A percentile compares a stretch with the other conserved stretches of the same genome.
Evolutionary conservation across 2,113 vertebrate species (phyloP).

Genomic region (human): GRCh38 chr5:14310001-14310500

Average conservation of each 20-base stretch:
- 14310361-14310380: background rate
- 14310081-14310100: background rate
- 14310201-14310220: background rate
- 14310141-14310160: fast-evolving
- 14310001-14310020: background rate
- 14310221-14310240: background rate
- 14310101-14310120: too few relatives aligned
- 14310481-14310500: background rate
- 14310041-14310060: background rate
- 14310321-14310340: fast-evolving
- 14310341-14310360: fast-evolving
- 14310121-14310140: background rate
- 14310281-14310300: fast-evolving
- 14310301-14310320: fast-evolving
- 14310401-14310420: background rate
- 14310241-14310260: fast-evolving
- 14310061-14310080: background rate
- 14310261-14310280: fast-evolving
- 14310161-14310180: background rate
- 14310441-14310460: background rate
- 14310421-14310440: background rate
- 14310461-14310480: background rate
- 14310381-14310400: fast-evolving
- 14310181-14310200: background rate
- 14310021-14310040: background rate